Base-by-base conservation (phyloP, 2,888 invertebrate species). In the Catocala fraxini region DNA sequence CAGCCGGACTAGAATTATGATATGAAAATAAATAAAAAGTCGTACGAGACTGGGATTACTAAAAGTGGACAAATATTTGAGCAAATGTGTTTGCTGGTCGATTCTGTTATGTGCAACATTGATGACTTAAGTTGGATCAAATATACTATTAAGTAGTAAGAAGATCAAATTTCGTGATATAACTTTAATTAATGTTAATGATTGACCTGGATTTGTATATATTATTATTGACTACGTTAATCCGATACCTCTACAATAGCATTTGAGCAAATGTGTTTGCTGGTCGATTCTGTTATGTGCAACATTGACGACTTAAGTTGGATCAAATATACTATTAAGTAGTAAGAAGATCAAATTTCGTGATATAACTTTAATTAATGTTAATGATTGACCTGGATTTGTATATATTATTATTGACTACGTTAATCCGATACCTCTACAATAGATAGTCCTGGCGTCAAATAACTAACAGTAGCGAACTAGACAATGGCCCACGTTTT, bases 1-100 rank as follows among this genome's bases (percentile, higher is more conserved):
- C 6, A 39, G 35, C 6, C 35, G 35, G 35, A 39, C 7, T 7
- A 39, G 35, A 39, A 39, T 39, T 39, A 39, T 39, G 35, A 39
- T 7, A 39, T 39, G 6, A 39, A 7, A 39, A 39, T 39, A 39
- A 39, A 39, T 39, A 53, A 33, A 41, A 6, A 42, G 11, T 39
- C 34, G 79, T 68, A 78, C 75, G 72, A 74, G 70, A 70, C 76
- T 66, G 69, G 61, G 59, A 67, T 62, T 12, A 25, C 46, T 39
- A 41, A 60, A 66, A 66, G 60, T 65, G 58, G 56, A 51, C 42
- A 63, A 70, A 75, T 25, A 73, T 60, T 61, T 56, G 54, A 52
- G 47, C 48, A 61, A 67, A 68, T 51, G 54, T 56, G 35, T 68
- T 71, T 43, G 59, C 45, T 56, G 59, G 60, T 58, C 43, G 34